phyloP scores from a whole-genome alignment of 2,888 invertebrate genomes.

The Chaitophorus viminalis region DNA sequence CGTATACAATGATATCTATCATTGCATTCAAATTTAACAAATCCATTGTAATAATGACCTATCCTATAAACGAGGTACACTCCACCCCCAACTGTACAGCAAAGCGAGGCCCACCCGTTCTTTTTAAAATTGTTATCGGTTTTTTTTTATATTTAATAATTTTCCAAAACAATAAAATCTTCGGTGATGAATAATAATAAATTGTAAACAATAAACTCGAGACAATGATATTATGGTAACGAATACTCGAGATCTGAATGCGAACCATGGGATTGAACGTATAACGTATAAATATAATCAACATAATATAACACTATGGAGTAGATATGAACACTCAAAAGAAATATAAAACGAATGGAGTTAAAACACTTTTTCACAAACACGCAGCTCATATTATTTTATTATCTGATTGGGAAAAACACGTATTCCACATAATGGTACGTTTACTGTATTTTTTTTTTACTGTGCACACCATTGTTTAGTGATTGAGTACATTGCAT shows the following conservation, averaged over 20 bases:
- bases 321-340: background rate
- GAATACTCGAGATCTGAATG: background rate
- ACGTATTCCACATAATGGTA: background rate
- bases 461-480: background rate
- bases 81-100: no score
- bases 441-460: background rate
- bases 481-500: background rate
- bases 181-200: background rate
- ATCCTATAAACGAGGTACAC: no score
- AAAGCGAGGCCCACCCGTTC: no score
- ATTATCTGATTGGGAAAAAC: background rate
- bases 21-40: no score
- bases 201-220: background rate
- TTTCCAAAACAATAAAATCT: background rate
- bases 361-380: background rate
- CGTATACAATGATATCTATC: no score
- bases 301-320: background rate
- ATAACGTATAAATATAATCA: background rate
- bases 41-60: no score
- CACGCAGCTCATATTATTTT: background rate
- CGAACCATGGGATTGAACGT: background rate
- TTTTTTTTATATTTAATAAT: no score
- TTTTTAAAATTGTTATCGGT: no score
- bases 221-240: background rate
- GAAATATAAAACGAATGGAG: background rate